A percentile compares a stretch with the other conserved stretches of the same genome.
Conservation (phyloP, 2,797 vertebrate species). For the Enteromius radiatus region DNA sequence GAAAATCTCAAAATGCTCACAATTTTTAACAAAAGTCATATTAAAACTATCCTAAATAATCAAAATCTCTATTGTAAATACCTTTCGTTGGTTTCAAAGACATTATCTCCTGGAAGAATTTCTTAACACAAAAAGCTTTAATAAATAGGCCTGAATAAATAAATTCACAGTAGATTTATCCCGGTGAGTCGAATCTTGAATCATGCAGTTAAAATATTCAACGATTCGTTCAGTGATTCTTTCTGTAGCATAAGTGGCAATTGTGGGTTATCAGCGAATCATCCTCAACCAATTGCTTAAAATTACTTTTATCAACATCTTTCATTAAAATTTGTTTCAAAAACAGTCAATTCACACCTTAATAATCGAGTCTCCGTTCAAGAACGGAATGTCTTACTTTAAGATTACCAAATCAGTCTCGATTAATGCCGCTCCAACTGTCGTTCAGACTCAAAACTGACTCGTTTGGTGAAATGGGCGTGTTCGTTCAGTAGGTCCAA, state of each 20-base stretch:
- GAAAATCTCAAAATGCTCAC: background rate
- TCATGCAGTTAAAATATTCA: background rate
- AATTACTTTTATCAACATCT: background rate
- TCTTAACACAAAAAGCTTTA: background rate
- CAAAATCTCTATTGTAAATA: background rate
- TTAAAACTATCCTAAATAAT: background rate
- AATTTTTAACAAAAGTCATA: background rate
- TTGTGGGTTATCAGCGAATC: background rate
- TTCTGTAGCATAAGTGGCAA: background rate
- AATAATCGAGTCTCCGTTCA: background rate
- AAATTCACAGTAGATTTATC: background rate
- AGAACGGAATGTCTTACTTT: background rate
- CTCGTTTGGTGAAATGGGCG: background rate
- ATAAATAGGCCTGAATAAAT: too few species aligned
- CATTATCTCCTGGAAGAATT: background rate
- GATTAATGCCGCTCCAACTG: background rate
- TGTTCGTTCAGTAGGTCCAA: background rate
- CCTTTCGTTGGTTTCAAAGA: background rate
- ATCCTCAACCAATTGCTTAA: background rate
- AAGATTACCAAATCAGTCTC: background rate
- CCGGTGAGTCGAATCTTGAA: background rate
- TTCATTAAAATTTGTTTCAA: background rate
- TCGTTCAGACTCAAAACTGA: background rate
- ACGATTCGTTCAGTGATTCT: background rate
- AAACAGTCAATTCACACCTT: background rate